phyloP scores from a whole-genome alignment of 2,113 vertebrate genomes.

The Lophochroa leadbeateri region DNA sequence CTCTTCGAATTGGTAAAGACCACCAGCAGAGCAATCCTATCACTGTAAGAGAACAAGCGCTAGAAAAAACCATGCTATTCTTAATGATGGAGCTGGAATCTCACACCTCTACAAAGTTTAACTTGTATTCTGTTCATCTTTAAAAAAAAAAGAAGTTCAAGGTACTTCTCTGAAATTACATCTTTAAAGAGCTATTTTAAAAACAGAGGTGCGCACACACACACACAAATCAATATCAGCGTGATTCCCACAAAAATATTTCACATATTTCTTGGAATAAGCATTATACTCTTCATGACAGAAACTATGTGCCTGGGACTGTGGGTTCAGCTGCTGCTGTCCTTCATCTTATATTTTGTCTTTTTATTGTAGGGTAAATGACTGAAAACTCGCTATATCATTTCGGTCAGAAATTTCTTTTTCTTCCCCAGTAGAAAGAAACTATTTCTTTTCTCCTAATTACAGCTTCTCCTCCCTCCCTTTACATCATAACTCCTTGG shows the following conservation, averaged over 20 bases:
- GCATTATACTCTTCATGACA: neutral
- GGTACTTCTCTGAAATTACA: neutral
- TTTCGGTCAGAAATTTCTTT: neutral
- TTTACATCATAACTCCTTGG: neutral
- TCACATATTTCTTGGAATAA: constrained; percentile 9
- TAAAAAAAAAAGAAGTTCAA: neutral
- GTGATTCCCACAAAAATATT: constrained; percentile 7
- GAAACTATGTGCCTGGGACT: neutral
- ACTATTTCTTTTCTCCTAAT: neutral
- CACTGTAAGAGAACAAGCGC: neutral
- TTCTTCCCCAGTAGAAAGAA: neutral
- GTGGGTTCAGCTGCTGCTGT: constrained; percentile 9
- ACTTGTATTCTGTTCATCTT: neutral
- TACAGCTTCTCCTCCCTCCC: neutral
- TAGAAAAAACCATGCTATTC: neutral
- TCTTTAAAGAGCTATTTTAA: neutral
- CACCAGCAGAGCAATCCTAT: constrained; percentile 35
- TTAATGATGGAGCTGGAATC: neutral
- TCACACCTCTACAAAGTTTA: neutral
- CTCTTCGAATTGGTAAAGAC: constrained; percentile 7
- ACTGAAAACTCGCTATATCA: constrained; percentile 60
- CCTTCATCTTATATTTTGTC: neutral
- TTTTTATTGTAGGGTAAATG: constrained; percentile 24
- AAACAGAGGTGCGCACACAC: neutral
- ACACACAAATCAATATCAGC: neutral